Conservation (phyloP, 2,888 invertebrate genomes). For the Torymus aiolomorphi region DNA sequence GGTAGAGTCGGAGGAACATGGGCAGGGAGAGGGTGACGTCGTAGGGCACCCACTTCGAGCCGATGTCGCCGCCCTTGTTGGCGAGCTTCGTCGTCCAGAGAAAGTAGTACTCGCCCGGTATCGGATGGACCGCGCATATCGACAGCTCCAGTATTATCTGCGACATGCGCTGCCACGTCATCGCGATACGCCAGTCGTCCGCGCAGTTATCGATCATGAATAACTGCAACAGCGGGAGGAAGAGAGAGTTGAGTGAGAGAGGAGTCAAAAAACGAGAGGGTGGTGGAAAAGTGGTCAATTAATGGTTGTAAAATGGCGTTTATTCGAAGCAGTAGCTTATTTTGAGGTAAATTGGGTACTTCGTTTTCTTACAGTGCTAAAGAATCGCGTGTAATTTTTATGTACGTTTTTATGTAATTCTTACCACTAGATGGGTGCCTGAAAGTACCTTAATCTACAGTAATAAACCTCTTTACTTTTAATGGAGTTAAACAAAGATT, state of each 20-base stretch:
- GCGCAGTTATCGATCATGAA: slow-evolving; percentile 99
- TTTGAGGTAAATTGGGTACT: no score
- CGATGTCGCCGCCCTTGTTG: slow-evolving; percentile 85
- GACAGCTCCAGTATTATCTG: slow-evolving; percentile 94
- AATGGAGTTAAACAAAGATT: no score
- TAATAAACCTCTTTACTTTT: no score
- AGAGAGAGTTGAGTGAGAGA: not conserved
- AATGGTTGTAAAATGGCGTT: no score
- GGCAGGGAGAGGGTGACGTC: slow-evolving; percentile 98
- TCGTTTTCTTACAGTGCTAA: no score
- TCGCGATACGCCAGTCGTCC: slow-evolving; percentile 99
- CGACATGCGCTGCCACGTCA: slow-evolving; percentile 97
- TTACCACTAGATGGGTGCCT: no score
- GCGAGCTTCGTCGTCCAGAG: slow-evolving; percentile 97
- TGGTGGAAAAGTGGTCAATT: no score
- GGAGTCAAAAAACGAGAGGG: no score
- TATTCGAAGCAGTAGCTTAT: no score
- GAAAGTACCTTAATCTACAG: no score
- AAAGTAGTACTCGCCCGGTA: slow-evolving; percentile 97
- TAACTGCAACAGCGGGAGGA: slow-evolving; percentile 81
- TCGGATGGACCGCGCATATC: slow-evolving; percentile 98
- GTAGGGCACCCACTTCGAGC: slow-evolving; percentile 87
- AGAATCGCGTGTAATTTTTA: no score
- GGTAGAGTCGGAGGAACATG: slow-evolving; percentile 99
- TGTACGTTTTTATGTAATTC: no score